Conservation (phyloP, 2,888 invertebrate species). For the Philhelius pedissequus region DNA sequence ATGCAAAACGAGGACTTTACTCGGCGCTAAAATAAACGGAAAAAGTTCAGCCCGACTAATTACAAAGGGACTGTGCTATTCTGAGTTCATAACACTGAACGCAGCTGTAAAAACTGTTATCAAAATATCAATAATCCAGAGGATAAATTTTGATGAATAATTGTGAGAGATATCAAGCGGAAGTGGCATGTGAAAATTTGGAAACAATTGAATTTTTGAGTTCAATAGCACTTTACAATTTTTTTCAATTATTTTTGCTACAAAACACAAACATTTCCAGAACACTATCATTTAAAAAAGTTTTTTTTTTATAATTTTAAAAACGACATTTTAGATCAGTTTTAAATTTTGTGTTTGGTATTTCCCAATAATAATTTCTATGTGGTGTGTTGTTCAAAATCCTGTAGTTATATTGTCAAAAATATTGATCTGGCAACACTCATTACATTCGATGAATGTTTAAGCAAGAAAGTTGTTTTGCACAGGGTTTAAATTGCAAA, state of each 20-base stretch:
- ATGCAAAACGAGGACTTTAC: not conserved
- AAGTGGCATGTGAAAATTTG: not conserved
- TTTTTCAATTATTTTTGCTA: not conserved
- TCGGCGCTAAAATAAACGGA: not conserved
- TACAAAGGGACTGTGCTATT: not conserved
- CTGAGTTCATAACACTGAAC: not conserved
- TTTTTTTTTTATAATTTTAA: too few species aligned
- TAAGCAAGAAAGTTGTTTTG: too few species aligned
- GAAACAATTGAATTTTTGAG: not conserved
- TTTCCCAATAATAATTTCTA: too few species aligned
- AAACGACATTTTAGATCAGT: too few species aligned
- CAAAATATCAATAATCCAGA: not conserved
- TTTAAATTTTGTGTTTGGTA: too few species aligned
- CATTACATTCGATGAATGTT: too few species aligned
- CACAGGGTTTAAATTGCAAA: too few species aligned
- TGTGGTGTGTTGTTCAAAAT: too few species aligned
- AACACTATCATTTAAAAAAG: too few species aligned
- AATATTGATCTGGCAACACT: too few species aligned
- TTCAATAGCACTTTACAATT: not conserved
- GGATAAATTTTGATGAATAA: not conserved
- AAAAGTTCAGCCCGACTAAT: not conserved
- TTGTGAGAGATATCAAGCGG: not conserved
- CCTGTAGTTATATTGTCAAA: too few species aligned
- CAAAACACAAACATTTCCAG: not conserved
- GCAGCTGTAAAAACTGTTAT: not conserved